A percentile compares a stretch with the other conserved stretches of the same genome.
Conservation (phyloP, 2,797 vertebrate species). For the Danio jaintianensis region DNA sequence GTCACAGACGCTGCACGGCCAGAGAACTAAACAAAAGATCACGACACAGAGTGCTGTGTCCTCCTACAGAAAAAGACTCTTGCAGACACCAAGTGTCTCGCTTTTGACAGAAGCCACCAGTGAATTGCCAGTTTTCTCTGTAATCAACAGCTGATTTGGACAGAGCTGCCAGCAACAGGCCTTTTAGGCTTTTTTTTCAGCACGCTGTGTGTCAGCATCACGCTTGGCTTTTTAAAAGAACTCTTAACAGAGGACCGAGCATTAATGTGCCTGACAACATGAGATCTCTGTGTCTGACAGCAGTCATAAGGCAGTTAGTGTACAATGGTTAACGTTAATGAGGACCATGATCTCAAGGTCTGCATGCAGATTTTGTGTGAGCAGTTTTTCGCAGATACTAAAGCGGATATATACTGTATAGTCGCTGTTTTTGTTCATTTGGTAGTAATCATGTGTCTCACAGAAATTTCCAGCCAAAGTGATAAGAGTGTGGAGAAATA, state of each 20-base stretch:
- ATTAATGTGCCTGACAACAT: slow-evolving; percentile 52
- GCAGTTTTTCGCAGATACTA: no score
- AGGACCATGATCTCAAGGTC: background rate
- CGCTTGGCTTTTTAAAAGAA: slow-evolving; percentile 36
- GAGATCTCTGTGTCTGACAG: slow-evolving; percentile 71
- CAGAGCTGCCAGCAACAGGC: slow-evolving; percentile 77
- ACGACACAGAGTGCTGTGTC: slow-evolving; percentile 23
- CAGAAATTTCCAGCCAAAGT: no score
- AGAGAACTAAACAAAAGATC: slow-evolving; percentile 43
- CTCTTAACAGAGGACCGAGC: slow-evolving; percentile 22
- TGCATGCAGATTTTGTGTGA: no score
- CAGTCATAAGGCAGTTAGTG: background rate
- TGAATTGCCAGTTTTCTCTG: slow-evolving; percentile 43
- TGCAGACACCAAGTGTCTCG: slow-evolving; percentile 36
- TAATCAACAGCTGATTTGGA: slow-evolving; percentile 74
- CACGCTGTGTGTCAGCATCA: slow-evolving; percentile 49
- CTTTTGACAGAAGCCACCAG: slow-evolving; percentile 48
- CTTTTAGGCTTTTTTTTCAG: slow-evolving; percentile 55
- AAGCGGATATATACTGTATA: no score
- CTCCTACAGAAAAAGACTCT: slow-evolving; percentile 41
- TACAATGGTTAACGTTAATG: slow-evolving; percentile 1
- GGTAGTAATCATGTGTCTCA: no score
- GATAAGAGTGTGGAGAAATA: no score
- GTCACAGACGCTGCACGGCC: background rate
- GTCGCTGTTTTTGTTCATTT: no score